phyloP scores from a whole-genome alignment of 2,113 vertebrate species.

The Crotophaga sulcirostris region DNA sequence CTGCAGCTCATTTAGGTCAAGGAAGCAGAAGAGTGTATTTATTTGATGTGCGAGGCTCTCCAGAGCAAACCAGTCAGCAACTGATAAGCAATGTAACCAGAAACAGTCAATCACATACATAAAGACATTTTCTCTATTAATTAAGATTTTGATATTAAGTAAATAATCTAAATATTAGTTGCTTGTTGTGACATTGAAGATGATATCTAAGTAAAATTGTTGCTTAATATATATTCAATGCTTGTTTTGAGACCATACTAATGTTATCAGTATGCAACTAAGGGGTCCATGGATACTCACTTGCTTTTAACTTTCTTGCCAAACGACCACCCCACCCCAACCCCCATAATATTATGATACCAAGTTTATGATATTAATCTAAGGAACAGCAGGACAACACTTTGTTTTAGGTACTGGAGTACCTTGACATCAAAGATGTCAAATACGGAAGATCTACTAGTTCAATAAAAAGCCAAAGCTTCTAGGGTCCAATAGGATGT shows the following conservation, averaged over 20 bases:
- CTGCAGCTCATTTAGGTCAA: neutral
- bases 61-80: neutral
- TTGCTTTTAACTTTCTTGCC: neutral
- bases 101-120: neutral
- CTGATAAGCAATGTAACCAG: neutral
- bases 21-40: neutral
- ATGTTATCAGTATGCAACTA: neutral
- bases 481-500: neutral
- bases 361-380: neutral
- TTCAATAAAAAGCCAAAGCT: neutral
- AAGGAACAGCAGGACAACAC: neutral
- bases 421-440: neutral
- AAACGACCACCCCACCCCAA: neutral
- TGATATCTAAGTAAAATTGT: neutral
- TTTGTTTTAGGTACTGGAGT: neutral
- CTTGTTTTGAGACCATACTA: neutral
- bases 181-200: neutral
- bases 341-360: neutral
- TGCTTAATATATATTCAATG: neutral
- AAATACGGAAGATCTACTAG: neutral
- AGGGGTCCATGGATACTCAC: neutral
- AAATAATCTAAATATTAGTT: neutral
- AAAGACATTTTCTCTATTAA: neutral
- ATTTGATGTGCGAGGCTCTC: rapidly evolving
- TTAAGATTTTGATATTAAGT: neutral